phyloP scores from a whole-genome alignment of 2,113 vertebrate genomes.

The Paralichthys olivaceus region DNA sequence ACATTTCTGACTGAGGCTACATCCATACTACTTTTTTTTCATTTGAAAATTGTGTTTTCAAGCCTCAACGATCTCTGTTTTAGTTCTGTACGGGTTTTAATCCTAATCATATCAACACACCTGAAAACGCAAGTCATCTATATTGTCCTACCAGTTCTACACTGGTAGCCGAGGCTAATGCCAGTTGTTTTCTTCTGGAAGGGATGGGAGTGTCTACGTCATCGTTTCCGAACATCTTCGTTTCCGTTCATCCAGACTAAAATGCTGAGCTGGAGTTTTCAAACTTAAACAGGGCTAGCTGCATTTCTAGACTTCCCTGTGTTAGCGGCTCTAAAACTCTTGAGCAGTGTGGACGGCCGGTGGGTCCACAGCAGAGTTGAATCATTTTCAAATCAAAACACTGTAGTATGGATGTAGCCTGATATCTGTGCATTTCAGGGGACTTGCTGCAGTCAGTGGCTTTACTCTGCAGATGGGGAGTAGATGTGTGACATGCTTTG shows the following conservation, averaged over 20 bases:
- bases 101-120: no score
- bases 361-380: no score
- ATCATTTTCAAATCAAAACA: background rate
- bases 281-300: background rate
- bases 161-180: no score
- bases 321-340: background rate
- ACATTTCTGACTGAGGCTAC: background rate
- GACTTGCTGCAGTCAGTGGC: background rate
- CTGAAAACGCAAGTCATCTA: no score
- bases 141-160: no score
- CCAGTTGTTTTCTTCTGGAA: background rate
- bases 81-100: no score
- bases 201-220: background rate
- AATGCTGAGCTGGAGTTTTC: background rate
- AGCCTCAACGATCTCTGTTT: no score
- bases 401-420: background rate
- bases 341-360: no score
- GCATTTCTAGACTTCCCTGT: background rate
- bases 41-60: no score
- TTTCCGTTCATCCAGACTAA: background rate
- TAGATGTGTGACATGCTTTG: background rate
- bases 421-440: background rate
- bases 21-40: no score
- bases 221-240: background rate
- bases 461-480: background rate